These are phyloP conservation scores for Xiphophorus birchmanni DNA, from an alignment of 2,797 vertebrate species.

Conservation along the genomic window DNA sequence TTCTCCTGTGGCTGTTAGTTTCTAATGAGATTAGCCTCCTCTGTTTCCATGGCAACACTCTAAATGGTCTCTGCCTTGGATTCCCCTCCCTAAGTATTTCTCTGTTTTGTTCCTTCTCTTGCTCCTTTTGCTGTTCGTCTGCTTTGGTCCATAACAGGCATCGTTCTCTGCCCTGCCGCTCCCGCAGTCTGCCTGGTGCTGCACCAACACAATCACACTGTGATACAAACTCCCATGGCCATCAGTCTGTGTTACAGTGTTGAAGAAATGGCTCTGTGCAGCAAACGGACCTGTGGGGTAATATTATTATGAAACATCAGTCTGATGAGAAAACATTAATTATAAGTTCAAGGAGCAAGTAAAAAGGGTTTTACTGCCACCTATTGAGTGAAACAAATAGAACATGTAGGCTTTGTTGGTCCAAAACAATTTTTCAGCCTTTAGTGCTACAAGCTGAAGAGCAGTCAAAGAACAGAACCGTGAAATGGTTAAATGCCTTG, in stretches of 20 bases:
- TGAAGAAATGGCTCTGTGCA: background rate
- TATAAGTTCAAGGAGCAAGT: background rate
- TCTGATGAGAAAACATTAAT: background rate
- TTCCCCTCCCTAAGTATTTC: slow-evolving; percentile 42
- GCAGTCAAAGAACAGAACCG: background rate
- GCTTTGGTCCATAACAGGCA: background rate
- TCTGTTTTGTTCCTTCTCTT: background rate
- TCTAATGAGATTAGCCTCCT: slow-evolving; percentile 76
- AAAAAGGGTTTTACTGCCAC: background rate
- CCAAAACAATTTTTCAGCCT: background rate
- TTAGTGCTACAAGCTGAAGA: background rate
- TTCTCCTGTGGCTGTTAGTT: slow-evolving; percentile 51
- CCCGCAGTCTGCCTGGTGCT: background rate
- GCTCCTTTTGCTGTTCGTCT: background rate
- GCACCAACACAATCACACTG: background rate
- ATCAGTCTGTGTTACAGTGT: background rate
- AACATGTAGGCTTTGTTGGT: background rate
- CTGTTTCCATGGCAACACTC: slow-evolving; percentile 88
- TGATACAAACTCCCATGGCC: background rate
- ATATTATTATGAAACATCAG: background rate
- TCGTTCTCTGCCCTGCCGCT: background rate
- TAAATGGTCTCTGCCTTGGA: slow-evolving; percentile 60
- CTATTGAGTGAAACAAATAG: background rate
- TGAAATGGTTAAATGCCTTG: background rate
- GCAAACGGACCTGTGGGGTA: background rate